These are phyloP conservation scores for Sesamia inferens DNA, from an alignment of 2,888 invertebrate species.

Conservation along the genomic window DNA sequence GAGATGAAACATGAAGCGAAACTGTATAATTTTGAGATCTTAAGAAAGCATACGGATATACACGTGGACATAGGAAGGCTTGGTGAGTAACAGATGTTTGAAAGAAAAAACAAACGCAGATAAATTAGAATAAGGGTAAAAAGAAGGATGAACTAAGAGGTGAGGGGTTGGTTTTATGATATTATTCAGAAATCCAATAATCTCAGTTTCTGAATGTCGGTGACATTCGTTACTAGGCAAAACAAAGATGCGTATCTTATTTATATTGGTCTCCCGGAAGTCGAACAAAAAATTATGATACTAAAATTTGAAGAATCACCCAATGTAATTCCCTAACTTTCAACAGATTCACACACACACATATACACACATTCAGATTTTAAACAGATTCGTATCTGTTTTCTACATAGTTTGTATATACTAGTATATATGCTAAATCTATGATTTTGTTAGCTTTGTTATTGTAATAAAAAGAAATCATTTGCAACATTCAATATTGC, in stretches of 20 bases:
- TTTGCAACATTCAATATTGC: neutral
- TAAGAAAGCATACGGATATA: neutral
- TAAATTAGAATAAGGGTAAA: neutral
- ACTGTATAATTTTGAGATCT: neutral
- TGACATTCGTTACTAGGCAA: neutral
- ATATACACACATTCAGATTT: no score
- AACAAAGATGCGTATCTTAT: neutral
- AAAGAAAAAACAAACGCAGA: neutral
- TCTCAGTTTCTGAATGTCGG: neutral
- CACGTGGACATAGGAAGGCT: neutral
- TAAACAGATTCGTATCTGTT: neutral
- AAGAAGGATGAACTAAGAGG: neutral
- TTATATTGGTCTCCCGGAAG: neutral
- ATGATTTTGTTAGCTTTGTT: neutral
- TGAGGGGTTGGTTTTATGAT: neutral
- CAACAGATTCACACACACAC: no score
- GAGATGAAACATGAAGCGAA: slow-evolving; percentile 16
- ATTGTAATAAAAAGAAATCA: neutral
- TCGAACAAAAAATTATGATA: neutral
- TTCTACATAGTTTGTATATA: neutral
- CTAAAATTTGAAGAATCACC: neutral
- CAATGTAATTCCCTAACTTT: neutral
- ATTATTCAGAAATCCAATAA: neutral
- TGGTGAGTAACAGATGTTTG: neutral
- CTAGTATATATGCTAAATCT: neutral